A percentile compares a stretch with the other conserved stretches of the same genome.
Conservation (phyloP, 2,888 invertebrate species). For the Oxytorus armatus region DNA sequence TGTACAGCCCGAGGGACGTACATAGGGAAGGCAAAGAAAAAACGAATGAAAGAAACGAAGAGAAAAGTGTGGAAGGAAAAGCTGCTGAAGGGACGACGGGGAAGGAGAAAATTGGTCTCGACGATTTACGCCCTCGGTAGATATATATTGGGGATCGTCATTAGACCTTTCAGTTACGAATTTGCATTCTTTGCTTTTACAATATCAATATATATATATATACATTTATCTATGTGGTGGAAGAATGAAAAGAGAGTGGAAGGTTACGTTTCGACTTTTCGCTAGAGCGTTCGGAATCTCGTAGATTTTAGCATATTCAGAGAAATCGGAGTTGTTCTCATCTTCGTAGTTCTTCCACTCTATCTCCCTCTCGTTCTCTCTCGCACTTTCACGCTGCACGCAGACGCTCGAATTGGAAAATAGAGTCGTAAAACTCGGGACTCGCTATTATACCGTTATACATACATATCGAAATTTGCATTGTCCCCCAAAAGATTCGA, state of each 20-base stretch:
- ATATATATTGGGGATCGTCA: slow-evolving; percentile 75
- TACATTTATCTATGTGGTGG: background rate
- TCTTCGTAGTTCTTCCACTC: slow-evolving; percentile 19
- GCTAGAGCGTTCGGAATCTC: slow-evolving; percentile 53
- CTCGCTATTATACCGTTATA: slow-evolving; percentile 65
- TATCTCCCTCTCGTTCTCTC: slow-evolving; percentile 64
- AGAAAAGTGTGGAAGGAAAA: slow-evolving; percentile 52
- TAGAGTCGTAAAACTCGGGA: slow-evolving; percentile 75
- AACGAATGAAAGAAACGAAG: slow-evolving; percentile 48
- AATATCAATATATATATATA: background rate
- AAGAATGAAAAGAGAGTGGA: slow-evolving; percentile 53
- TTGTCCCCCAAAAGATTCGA: slow-evolving; percentile 11
- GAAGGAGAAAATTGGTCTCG: slow-evolving; percentile 74
- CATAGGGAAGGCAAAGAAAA: slow-evolving; percentile 15
- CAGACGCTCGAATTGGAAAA: slow-evolving; percentile 71
- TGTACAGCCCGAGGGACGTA: slow-evolving; percentile 19
- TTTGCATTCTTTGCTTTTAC: slow-evolving; percentile 74
- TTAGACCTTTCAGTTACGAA: slow-evolving; percentile 75
- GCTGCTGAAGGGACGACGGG: slow-evolving; percentile 38
- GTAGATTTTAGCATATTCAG: slow-evolving; percentile 65
- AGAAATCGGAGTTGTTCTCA: slow-evolving; percentile 57
- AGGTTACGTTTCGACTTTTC: slow-evolving; percentile 70
- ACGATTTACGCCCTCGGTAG: slow-evolving; percentile 75
- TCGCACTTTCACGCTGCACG: slow-evolving; percentile 69
- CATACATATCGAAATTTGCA: slow-evolving; percentile 21